A percentile compares a stretch with the other conserved stretches of the same genome.
Evolutionary conservation across 2,888 invertebrate genomes (phyloP).

Genomic region (Pyrgus malvae): DNA sequence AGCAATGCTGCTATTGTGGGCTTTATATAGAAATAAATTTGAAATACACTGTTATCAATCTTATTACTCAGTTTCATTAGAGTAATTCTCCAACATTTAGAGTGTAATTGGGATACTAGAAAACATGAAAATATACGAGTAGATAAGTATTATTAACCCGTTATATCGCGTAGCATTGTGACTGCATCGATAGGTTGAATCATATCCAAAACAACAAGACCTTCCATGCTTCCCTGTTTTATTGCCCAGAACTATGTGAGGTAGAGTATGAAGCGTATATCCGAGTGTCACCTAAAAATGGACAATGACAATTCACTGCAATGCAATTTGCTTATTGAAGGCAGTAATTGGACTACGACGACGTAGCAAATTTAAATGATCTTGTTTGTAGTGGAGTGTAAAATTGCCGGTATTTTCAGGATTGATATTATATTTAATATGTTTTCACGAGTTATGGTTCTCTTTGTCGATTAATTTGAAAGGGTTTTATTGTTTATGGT

Average conservation of each 20-base stretch:
- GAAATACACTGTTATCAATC: too few relatives aligned
- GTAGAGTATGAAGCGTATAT: conserved; percentile 33
- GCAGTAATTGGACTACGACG: conserved; percentile 38
- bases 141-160: conserved; percentile 4
- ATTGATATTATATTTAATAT: too few relatives aligned
- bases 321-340: conserved; percentile 45
- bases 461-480: background rate
- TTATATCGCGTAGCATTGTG: conserved; percentile 31
- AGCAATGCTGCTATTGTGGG: too few relatives aligned
- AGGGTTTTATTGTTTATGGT: background rate
- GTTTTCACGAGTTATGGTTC: too few relatives aligned
- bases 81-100: too few relatives aligned
- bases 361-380: conserved; percentile 26
- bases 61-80: too few relatives aligned
- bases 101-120: too few relatives aligned
- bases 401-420: conserved; percentile 21
- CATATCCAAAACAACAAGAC: conserved; percentile 38
- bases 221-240: conserved; percentile 33
- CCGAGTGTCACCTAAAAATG: conserved; percentile 40
- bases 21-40: too few relatives aligned
- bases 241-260: conserved; percentile 28
- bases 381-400: conserved; percentile 14
- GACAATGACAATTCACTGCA: conserved; percentile 40
- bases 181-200: conserved; percentile 17
- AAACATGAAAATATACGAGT: background rate